Evolutionary conservation across 2,797 vertebrate species (phyloP).

Genomic region (Cyclura pinguis): DNA sequence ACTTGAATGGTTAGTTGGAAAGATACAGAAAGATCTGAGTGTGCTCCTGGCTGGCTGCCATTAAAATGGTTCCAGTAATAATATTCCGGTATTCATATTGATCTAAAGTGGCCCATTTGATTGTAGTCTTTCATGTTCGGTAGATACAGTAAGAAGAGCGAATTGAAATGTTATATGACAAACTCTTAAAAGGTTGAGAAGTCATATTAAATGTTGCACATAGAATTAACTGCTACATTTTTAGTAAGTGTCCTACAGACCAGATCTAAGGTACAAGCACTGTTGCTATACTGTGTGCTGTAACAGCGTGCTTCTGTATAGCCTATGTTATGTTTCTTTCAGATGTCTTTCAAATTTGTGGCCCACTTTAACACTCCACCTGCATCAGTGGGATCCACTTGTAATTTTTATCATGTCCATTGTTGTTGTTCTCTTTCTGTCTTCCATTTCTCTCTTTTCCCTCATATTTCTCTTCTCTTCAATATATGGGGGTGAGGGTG

Average conservation of each 20-base stretch:
- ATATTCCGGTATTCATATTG: background rate
- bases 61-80: background rate
- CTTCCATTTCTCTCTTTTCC: background rate
- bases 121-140: background rate
- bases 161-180: background rate
- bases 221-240: background rate
- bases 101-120: background rate
- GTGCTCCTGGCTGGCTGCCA: background rate
- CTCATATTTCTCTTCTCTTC: background rate
- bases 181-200: background rate
- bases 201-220: background rate
- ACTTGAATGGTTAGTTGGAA: background rate
- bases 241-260: background rate
- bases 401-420: background rate
- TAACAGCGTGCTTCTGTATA: no score
- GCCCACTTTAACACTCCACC: background rate
- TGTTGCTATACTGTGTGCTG: background rate
- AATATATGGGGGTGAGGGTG: background rate
- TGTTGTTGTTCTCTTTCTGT: background rate
- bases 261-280: background rate
- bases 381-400: background rate
- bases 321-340: background rate
- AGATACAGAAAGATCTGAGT: background rate
- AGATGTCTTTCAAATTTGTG: background rate
- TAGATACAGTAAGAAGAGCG: no score